These are phyloP conservation scores for Ischnura elegans DNA, from an alignment of 2,888 invertebrate genomes.

Conservation along the genomic window DNA sequence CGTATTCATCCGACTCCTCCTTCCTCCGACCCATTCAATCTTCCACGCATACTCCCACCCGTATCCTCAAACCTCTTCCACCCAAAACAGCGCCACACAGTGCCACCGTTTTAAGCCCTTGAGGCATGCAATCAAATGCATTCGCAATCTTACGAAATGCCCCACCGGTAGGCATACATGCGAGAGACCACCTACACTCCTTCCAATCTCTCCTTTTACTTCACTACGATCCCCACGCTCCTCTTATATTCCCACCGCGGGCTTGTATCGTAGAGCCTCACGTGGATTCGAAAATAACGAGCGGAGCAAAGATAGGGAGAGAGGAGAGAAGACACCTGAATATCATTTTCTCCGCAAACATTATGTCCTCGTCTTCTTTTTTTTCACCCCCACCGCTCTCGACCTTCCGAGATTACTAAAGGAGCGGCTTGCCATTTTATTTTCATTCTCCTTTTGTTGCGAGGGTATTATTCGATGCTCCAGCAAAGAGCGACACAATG, in stretches of 20 bases:
- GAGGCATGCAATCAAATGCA: constrained; percentile 64
- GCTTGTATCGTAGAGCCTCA: constrained; percentile 39
- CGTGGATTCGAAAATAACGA: not conserved
- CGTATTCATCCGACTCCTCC: not conserved
- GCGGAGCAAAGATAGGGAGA: not conserved
- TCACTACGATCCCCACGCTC: not conserved
- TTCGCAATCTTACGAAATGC: constrained; percentile 64
- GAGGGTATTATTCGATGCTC: constrained; percentile 4
- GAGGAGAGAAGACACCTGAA: constrained; percentile 7
- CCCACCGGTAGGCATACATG: not conserved
- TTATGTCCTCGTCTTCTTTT: not conserved
- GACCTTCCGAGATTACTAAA: constrained; percentile 26
- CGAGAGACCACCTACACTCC: not conserved
- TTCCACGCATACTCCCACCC: not conserved
- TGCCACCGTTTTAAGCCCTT: constrained; percentile 36
- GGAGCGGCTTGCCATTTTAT: constrained; percentile 1
- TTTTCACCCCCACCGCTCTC: not conserved
- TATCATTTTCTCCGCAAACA: not conserved
- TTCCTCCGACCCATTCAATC: not conserved
- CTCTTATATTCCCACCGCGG: not conserved
- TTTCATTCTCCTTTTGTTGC: not conserved
- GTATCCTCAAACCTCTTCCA: not conserved
- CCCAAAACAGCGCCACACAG: not conserved
- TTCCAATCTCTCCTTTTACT: not conserved
- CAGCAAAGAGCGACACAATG: not conserved